Evolutionary conservation across 2,113 vertebrate genomes (phyloP), one percentile per base, ranked within the genome.

Genomic region (Indri indri): DNA sequence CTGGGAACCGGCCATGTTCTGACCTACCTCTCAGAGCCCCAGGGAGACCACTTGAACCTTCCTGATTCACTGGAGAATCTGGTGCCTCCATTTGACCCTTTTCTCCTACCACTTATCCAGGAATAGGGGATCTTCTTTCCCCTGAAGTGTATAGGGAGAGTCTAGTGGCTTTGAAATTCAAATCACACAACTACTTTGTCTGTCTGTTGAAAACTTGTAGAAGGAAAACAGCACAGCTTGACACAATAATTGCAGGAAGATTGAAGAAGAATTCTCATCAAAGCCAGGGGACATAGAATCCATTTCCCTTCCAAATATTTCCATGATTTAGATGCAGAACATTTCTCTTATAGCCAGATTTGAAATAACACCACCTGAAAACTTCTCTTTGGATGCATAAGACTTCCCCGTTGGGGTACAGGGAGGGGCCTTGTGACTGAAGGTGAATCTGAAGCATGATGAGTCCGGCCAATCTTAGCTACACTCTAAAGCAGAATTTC

Each of bases 331-430:
- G 84, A 86, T 80, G 63, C 23, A 90, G 70, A 71, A 37, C 18
- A 54, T 79, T 93, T 85, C 59, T 93, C 73, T 90, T 88, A 22
- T 54, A 82, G 82, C 93, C 71, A 95, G 18, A 84, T 66, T 81
- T 83, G 42, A 23, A 76, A 57, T 50, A 70, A 80, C 14, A 84
- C 42, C 59, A 90, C 27, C 32, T 80, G 66, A 94, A 96, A 87
- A 88, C 14, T 54, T 85, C 71, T 92, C 68, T 93, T 94, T 71
- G 47, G 16, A 34, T 50, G 61, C 40, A 52, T 25, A 70, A n/a
- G 52, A 37, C 59, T 95, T 88, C 23, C 94, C 27, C 32, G 4
- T 82, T 32, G 12, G 25, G 30, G 32, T 34, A 5, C 65, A 83
- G n/a, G 52, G 34, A 65, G 37, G 14, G 32, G 9, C 22, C 70